These are phyloP conservation scores for Coracias cyanogaster DNA, from an alignment of 2,797 vertebrate genomes.

Conservation along the genomic window DNA sequence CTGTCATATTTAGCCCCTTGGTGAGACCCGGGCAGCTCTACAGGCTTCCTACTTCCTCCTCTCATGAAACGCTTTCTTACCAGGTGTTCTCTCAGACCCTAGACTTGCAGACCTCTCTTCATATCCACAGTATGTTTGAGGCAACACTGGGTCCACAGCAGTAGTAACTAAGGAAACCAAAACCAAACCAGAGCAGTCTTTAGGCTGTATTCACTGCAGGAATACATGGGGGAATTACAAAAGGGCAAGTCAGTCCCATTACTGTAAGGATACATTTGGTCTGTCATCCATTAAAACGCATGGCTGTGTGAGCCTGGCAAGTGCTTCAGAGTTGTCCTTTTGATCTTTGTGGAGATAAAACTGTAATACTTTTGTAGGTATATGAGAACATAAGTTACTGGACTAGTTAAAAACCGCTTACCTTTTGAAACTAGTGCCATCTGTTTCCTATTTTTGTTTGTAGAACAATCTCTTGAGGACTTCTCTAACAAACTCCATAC, in stretches of 20 bases:
- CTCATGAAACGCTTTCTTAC: background rate
- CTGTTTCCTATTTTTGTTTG: constrained; percentile 44
- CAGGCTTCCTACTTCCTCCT: background rate
- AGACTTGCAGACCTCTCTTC: background rate
- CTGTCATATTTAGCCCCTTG: background rate
- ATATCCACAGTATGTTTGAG: background rate
- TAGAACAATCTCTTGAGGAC: background rate
- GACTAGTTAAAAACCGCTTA: constrained; percentile 49
- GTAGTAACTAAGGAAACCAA: background rate
- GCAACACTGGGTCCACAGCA: background rate
- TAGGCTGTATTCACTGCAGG: background rate
- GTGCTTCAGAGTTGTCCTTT: constrained; percentile 38
- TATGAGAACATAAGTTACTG: constrained; percentile 26
- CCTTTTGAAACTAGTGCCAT: constrained; percentile 1
- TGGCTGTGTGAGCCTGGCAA: background rate
- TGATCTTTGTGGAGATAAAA: constrained; percentile 55
- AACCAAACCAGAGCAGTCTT: background rate
- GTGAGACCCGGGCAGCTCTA: background rate
- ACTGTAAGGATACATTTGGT: constrained; percentile 6
- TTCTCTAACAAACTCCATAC: background rate
- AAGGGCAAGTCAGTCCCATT: background rate
- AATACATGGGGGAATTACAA: background rate
- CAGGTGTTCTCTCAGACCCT: background rate
- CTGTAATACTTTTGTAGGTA: constrained; percentile 30
- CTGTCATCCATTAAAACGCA: constrained; percentile 14